phyloP scores from a whole-genome alignment of 2,888 invertebrate genomes.

The Polyploca ridens region DNA sequence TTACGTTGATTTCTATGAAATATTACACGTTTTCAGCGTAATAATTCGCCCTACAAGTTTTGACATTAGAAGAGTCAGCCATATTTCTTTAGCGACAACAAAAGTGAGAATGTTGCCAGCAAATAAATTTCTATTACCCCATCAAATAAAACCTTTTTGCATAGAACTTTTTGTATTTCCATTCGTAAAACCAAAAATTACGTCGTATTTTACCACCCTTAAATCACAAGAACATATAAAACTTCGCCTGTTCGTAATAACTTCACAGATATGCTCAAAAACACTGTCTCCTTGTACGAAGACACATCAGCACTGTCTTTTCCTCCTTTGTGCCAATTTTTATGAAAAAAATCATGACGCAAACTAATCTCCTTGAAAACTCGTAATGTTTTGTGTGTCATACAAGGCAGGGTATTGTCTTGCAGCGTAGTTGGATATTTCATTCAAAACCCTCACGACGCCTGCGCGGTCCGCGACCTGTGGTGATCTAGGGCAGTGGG shows the following conservation, averaged over 20 bases:
- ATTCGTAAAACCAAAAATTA: not conserved
- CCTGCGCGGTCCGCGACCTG: conserved; percentile 60
- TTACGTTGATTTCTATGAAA: conserved; percentile 47
- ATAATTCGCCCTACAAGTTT: conserved; percentile 66
- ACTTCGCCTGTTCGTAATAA: not conserved
- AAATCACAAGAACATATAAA: not conserved
- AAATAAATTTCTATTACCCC: conserved; percentile 20
- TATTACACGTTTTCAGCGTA: conserved; percentile 68
- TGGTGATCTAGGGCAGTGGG: conserved; percentile 69
- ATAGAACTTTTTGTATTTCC: not conserved
- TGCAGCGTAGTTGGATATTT: conserved; percentile 28
- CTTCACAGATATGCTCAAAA: not conserved
- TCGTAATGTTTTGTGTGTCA: conserved; percentile 1
- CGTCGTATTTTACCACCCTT: not conserved
- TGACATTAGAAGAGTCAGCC: conserved; percentile 77
- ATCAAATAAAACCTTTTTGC: not conserved
- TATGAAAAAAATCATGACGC: not conserved
- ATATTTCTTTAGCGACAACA: conserved; percentile 76
- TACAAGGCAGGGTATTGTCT: conserved; percentile 17
- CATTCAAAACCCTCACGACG: conserved; percentile 42
- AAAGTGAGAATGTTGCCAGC: conserved; percentile 64
- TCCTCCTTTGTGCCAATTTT: not conserved
- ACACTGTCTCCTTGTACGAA: not conserved
- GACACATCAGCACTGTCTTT: not conserved
- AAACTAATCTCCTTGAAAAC: conserved; percentile 1